Conservation (phyloP, 2,113 vertebrate species). For the Psilopsiagon aurifrons region DNA sequence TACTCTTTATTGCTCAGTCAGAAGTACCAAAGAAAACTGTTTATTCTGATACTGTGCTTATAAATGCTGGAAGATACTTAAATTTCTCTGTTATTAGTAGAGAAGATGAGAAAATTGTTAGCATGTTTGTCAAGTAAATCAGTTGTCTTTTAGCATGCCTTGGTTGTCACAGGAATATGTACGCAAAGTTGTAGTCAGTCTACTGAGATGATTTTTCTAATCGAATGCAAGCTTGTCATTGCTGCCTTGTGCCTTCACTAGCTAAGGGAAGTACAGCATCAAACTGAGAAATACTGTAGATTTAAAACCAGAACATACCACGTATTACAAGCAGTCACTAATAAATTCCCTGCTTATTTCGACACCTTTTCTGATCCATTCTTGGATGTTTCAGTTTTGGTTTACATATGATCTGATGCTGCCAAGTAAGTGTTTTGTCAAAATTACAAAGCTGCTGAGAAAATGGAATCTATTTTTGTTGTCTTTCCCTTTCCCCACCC, state of each 20-base stretch:
- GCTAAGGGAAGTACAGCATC: background rate
- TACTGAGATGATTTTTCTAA: conserved; percentile 23
- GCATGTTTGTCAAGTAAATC: conserved; percentile 38
- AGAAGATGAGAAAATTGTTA: conserved; percentile 57
- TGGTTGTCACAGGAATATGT: conserved; percentile 42
- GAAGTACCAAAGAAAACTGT: conserved; percentile 10
- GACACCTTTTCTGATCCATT: background rate
- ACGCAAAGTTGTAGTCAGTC: conserved; percentile 34
- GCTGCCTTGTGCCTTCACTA: background rate
- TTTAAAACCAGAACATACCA: background rate
- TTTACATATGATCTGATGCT: background rate
- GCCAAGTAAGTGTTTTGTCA: background rate
- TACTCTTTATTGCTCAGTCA: background rate
- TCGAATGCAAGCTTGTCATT: conserved; percentile 9
- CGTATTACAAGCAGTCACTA: background rate
- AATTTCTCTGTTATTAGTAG: conserved; percentile 49
- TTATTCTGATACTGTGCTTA: conserved; percentile 13
- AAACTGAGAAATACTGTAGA: background rate
- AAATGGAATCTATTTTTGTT: background rate
- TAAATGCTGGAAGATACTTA: conserved; percentile 33
- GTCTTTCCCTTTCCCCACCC: background rate
- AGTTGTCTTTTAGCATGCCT: conserved; percentile 42
- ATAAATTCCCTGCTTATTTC: background rate
- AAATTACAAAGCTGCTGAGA: background rate
- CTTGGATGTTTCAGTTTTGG: background rate